phyloP scores from a whole-genome alignment of 2,797 vertebrate genomes.

The Danio tinwini region DNA sequence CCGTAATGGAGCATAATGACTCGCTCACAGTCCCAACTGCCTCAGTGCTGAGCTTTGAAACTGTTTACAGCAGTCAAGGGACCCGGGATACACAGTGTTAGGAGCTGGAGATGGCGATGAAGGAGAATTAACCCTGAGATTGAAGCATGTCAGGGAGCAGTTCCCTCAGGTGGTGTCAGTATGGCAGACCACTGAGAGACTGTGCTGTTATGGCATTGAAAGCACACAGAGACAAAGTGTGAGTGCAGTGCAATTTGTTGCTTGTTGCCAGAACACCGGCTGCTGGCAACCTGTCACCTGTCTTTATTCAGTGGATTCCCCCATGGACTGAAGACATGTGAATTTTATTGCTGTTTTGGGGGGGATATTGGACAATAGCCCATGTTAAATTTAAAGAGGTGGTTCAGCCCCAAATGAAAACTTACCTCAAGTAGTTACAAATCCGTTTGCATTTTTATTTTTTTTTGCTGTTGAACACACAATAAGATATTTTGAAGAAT shows the following conservation, averaged over 20 bases:
- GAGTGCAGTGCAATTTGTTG: constrained; percentile 7
- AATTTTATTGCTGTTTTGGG: too few species aligned
- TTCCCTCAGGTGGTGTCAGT: constrained; percentile 15
- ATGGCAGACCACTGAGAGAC: not conserved
- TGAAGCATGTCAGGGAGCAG: constrained; percentile 11
- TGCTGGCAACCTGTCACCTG: not conserved
- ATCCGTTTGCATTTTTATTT: too few species aligned
- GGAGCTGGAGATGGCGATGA: not conserved
- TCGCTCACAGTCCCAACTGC: constrained; percentile 63
- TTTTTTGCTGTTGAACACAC: too few species aligned
- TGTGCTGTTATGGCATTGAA: constrained; percentile 14
- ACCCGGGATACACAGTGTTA: too few species aligned
- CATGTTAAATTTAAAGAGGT: too few species aligned
- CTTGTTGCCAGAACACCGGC: not conserved
- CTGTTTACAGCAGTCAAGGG: too few species aligned
- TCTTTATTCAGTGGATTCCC: not conserved
- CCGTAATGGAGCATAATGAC: constrained; percentile 77
- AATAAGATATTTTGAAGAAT: too few species aligned
- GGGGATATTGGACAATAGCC: too few species aligned
- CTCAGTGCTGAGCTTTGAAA: constrained; percentile 55
- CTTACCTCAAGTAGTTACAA: too few species aligned
- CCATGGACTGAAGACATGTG: not conserved
- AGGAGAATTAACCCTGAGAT: constrained; percentile 43
- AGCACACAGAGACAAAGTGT: constrained; percentile 20
- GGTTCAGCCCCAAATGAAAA: too few species aligned